phyloP scores from a whole-genome alignment of 1,140 invertebrate species.

The Panonychus citri region DNA sequence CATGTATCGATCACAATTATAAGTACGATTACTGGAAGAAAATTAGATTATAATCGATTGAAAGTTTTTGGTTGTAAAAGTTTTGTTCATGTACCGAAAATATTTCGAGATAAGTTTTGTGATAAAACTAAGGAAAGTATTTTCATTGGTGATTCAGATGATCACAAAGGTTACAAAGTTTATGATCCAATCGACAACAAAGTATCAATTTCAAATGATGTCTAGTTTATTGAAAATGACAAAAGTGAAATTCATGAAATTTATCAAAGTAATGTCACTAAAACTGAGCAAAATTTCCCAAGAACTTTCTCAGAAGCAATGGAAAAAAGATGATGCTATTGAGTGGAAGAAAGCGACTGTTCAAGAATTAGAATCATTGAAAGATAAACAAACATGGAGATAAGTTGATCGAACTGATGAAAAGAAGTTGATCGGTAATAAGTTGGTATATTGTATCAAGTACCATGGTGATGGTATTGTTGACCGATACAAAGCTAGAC shows the following conservation, averaged over 20 bases:
- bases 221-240: neutral
- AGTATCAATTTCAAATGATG: neutral
- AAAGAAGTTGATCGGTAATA: neutral
- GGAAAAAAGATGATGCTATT: neutral
- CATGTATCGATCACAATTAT: neutral
- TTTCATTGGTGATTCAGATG: neutral
- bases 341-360: constrained; percentile 7
- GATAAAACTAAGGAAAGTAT: neutral
- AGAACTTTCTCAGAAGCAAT: constrained; percentile 7
- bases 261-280: neutral
- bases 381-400: constrained; percentile 3
- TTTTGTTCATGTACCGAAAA: neutral
- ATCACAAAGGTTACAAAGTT: constrained; percentile 4
- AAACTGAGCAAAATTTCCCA: neutral
- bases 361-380: neutral
- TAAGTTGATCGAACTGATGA: neutral
- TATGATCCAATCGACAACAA: neutral
- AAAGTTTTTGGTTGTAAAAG: neutral
- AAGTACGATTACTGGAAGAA: neutral
- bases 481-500: constrained; percentile 21
- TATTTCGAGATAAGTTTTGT: neutral
- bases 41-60: neutral
- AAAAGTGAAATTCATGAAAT: neutral
- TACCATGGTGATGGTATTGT: constrained; percentile 12
- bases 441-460: constrained; percentile 9